Evolutionary conservation across 1,140 invertebrate genomes (phyloP).

Genomic region (Nebria ingens): DNA sequence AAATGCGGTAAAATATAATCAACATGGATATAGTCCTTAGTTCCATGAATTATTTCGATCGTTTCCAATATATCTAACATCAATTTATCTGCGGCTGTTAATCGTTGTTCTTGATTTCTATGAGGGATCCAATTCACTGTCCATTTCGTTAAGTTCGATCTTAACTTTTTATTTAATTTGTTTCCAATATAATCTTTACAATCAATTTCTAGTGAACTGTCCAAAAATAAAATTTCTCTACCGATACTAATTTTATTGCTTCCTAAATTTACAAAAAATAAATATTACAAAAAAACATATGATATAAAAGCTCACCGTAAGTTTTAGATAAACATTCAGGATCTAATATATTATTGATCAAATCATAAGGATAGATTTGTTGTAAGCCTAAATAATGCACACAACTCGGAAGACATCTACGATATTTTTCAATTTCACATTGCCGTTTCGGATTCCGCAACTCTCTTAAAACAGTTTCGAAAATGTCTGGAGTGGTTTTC

Average conservation of each 20-base stretch:
- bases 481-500: conserved; percentile 32
- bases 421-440: conserved; percentile 37
- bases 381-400: conserved; percentile 38
- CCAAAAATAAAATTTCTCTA: conserved; percentile 42
- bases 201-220: conserved; percentile 43
- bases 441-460: conserved; percentile 34
- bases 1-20: conserved; percentile 47
- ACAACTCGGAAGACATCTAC: conserved; percentile 32
- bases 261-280: background rate
- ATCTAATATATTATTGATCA: conserved; percentile 36
- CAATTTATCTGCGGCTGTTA: conserved; percentile 34
- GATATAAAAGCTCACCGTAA: conserved; percentile 26
- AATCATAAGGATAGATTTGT: conserved; percentile 39
- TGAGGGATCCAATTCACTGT: conserved; percentile 36
- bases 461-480: conserved; percentile 35
- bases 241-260: conserved; percentile 22
- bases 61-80: conserved; percentile 35
- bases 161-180: conserved; percentile 31
- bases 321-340: conserved; percentile 33
- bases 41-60: conserved; percentile 28
- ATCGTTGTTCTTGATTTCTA: conserved; percentile 32
- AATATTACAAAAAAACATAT: conserved; percentile 12
- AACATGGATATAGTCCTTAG: conserved; percentile 32
- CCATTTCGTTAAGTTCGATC: conserved; percentile 35
- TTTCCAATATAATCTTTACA: conserved; percentile 44